Evolutionary conservation across 2,888 invertebrate genomes (phyloP), one percentile per base, ranked within the genome.

Genomic region (Colostygia pectinataria): DNA sequence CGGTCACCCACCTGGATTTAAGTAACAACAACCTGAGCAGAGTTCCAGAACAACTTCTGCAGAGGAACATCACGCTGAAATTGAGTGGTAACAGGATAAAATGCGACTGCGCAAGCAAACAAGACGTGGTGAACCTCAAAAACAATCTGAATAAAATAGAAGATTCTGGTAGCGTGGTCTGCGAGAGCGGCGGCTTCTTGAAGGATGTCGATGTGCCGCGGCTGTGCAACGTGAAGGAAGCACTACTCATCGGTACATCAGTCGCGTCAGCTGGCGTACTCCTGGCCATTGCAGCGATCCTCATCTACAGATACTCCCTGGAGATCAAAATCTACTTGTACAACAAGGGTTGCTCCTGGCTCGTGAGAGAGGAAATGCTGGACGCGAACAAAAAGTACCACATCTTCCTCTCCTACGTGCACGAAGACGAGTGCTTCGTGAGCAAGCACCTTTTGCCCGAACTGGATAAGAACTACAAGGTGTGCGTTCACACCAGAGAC

Each of bases 391-490:
- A 63, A n/a, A 25, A 29, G 9, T 96, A 94, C 74, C 96, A 97
- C 71, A 95, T 95, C 0, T 97, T 97, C 73, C 89, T 97, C 40
- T 95, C 96, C 54, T 96, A 93, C 73, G 94, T 95, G 0, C 94
- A 95, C 67, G 91, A 93, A 68, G 96, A 97, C 70, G 93, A 94
- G 61, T 91, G 92, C 1, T 94, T 95, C 65, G 93, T 96, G 0
- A 80, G 91, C 0, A 90, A 93, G 12, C 86, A 92, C 41, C 71
- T 97, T 18, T 88, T 95, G 8, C 91, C 93, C 0, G 91, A 91
- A 9, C 78, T 96, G 24, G 95, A 66, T 94, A 75, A 46, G 92
- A 55, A 56, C n/a, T 71, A 92, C 0, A 86, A 85, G 66, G 78
- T 95, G 1, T 96, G 95, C 72, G 81, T 96, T 0, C 96, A 96